These are phyloP conservation scores for Abramis brama DNA, from an alignment of 2,113 vertebrate genomes.

Conservation along the genomic window DNA sequence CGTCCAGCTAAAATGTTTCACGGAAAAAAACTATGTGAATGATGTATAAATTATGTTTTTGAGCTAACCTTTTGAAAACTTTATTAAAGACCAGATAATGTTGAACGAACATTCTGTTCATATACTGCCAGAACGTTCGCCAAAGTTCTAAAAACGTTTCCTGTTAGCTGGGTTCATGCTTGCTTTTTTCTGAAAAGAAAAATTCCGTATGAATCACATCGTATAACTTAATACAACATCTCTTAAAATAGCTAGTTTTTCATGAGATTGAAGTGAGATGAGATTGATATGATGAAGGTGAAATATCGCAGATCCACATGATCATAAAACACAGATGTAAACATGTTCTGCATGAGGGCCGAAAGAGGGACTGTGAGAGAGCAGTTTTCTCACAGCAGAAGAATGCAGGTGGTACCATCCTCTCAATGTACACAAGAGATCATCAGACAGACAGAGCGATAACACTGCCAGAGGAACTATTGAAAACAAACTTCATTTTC, in stretches of 20 bases:
- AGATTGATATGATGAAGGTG: neutral
- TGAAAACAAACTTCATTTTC: neutral
- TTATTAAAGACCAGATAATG: no score
- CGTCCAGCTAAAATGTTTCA: no score
- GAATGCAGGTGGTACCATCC: conserved; percentile 65
- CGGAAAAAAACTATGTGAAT: no score
- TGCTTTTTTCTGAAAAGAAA: neutral
- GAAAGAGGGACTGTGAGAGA: neutral
- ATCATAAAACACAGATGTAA: neutral
- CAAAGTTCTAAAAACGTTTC: no score
- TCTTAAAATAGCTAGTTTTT: neutral
- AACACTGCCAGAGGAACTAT: neutral
- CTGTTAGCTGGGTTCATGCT: no score
- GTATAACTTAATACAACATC: neutral
- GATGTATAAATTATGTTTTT: no score
- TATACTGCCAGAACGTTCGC: no score
- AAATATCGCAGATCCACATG: neutral
- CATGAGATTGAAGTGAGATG: neutral
- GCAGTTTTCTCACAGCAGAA: conserved; percentile 54
- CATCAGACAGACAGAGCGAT: neutral
- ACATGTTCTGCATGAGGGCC: neutral
- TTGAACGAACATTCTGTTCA: no score
- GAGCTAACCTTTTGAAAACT: no score
- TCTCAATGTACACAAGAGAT: neutral
- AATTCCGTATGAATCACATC: neutral